Evolutionary conservation across 1,140 invertebrate genomes (phyloP).

Genomic region (Solen grandis): DNA sequence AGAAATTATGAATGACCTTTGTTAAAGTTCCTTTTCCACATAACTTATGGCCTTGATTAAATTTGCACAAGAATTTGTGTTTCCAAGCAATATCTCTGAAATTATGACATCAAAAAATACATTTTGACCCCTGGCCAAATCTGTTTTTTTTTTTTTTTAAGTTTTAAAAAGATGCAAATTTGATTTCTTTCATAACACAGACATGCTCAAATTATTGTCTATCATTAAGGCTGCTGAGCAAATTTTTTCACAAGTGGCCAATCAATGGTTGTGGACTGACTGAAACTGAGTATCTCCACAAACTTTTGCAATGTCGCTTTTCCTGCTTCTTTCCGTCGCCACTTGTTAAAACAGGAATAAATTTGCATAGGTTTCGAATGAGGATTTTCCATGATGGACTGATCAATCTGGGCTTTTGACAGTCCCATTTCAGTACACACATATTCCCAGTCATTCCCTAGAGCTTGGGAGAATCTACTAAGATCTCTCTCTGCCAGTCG

Average conservation of each 20-base stretch:
- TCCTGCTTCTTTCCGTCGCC: conserved; percentile 3
- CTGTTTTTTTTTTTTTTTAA: too few relatives aligned
- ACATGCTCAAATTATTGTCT: too few relatives aligned
- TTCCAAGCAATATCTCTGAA: too few relatives aligned
- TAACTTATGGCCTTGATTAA: too few relatives aligned
- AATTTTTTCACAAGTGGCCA: conserved; percentile 20
- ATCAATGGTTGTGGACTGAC: conserved; percentile 41
- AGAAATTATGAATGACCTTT: too few relatives aligned
- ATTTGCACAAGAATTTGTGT: too few relatives aligned
- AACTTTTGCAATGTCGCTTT: conserved; percentile 21
- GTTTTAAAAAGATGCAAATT: too few relatives aligned
- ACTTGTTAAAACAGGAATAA: conserved; percentile 35
- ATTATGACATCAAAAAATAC: too few relatives aligned
- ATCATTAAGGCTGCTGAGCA: conserved; percentile 20
- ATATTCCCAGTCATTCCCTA: conserved; percentile 44
- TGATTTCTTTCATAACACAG: too few relatives aligned
- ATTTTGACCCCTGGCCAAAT: too few relatives aligned
- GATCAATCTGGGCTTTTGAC: conserved; percentile 28
- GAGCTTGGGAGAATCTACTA: conserved; percentile 27
- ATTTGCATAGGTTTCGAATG: conserved; percentile 27
- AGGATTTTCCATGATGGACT: conserved; percentile 48
- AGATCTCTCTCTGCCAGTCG: conserved; percentile 35
- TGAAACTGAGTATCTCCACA: conserved; percentile 8
- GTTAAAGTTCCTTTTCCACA: too few relatives aligned
- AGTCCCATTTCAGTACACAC: conserved; percentile 30